These are phyloP conservation scores for Parelbella ahira DNA, from an alignment of 2,888 invertebrate genomes.

Conservation along the genomic window DNA sequence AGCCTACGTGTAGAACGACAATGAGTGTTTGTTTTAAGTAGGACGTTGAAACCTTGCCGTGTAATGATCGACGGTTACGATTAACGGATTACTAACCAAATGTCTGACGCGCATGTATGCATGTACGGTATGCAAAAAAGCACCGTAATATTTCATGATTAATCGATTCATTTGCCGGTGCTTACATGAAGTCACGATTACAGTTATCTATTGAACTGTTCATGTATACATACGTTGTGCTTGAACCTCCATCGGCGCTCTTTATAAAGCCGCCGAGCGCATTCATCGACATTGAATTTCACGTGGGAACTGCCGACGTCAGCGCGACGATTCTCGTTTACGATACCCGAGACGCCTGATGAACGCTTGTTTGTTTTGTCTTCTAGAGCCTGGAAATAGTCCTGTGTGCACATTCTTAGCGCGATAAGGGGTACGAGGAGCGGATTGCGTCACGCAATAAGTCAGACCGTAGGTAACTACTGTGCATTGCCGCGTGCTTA, in stretches of 20 bases:
- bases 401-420: constrained; percentile 16
- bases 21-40: too few species aligned
- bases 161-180: neutral
- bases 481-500: constrained; percentile 18
- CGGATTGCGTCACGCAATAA: constrained; percentile 23
- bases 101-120: too few species aligned
- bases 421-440: constrained; percentile 20
- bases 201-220: constrained; percentile 6
- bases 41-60: too few species aligned
- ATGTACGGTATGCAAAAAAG: too few species aligned
- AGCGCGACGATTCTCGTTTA: constrained; percentile 33
- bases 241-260: neutral
- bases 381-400: constrained; percentile 19
- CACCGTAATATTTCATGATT: constrained; percentile 3
- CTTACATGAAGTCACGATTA: constrained; percentile 4
- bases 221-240: neutral
- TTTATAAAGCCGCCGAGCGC: constrained; percentile 15
- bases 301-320: constrained; percentile 36
- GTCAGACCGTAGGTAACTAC: constrained; percentile 20
- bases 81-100: too few species aligned
- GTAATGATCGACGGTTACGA: too few species aligned
- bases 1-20: too few species aligned
- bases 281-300: constrained; percentile 26
- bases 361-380: constrained; percentile 21
- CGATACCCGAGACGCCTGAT: constrained; percentile 16